Conservation (phyloP, 2,888 invertebrate species). For the Augiades crinisus region DNA sequence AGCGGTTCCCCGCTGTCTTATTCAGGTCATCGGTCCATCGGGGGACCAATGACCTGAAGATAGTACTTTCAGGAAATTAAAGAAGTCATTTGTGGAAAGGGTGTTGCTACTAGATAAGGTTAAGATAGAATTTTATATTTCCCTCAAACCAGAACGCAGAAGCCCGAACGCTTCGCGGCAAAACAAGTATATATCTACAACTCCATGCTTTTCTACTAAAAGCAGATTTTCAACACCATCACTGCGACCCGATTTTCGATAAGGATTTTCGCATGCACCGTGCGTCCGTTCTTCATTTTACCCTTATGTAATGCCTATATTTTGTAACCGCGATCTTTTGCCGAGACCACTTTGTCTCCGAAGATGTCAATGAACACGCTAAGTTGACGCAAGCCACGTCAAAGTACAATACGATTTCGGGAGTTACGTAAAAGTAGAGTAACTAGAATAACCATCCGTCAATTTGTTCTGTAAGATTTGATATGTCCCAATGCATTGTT, state of each 20-base stretch:
- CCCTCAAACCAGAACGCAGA: too few species aligned
- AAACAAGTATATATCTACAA: too few species aligned
- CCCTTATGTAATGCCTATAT: conserved; percentile 36
- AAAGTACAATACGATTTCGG: conserved; percentile 35
- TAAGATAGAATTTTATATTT: too few species aligned
- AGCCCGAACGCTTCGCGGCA: too few species aligned
- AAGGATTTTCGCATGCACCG: conserved; percentile 41
- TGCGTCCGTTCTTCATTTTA: conserved; percentile 47
- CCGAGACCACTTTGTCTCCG: conserved; percentile 34
- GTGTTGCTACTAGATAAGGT: too few species aligned
- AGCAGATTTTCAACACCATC: too few species aligned
- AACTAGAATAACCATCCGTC: conserved; percentile 36
- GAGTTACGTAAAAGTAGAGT: conserved; percentile 44
- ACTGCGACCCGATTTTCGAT: background rate
- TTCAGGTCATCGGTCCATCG: too few species aligned
- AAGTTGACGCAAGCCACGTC: conserved; percentile 42
- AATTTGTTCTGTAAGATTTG: conserved; percentile 22
- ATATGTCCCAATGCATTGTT: conserved; percentile 35
- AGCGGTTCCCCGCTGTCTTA: too few species aligned
- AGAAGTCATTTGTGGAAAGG: too few species aligned
- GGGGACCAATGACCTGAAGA: too few species aligned
- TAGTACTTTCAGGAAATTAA: too few species aligned
- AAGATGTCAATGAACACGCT: conserved; percentile 37
- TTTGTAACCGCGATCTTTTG: conserved; percentile 10
- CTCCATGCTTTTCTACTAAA: too few species aligned